Evolutionary conservation across 2,113 vertebrate genomes (phyloP), one percentile per base, ranked within the genome.

Genomic region (Caranx melampygus): DNA sequence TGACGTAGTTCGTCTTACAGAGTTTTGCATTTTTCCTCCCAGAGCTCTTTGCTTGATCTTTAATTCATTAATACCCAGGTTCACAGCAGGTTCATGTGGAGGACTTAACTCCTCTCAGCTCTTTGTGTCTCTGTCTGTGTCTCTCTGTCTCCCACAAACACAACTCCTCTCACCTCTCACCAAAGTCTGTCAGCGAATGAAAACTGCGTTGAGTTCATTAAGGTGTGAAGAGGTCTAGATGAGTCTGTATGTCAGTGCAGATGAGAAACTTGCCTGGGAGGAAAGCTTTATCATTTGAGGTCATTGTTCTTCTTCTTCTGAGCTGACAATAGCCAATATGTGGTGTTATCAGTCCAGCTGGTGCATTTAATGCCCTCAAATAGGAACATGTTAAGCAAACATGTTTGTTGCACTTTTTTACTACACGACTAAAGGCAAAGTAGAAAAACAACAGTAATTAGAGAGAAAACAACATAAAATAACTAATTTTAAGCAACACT

Each of bases 41-140:
- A 21, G 79, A 68, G 79, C 71, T 55, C 87, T 78, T 64, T 57
- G 69, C 82, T 92, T 93, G 90, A 94, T 94, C 89, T 94, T 92
- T 93, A 89, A 92, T 94, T 93, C 88, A 93, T 91, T 79, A 81
- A 74, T 71, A 44, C 55, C 58, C 34, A 37, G 77, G 93, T 94
- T 94, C 91, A 90, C 35, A 12, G 44, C 57, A 18, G 83, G 91
- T 93, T 92, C 92, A 88, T 75, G 3, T 51, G 11, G 75, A 78
- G 81, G 61, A 64, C 79, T 74, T 42, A 49, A 70, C 77, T 82
- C 73, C 67, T 78, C 78, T 71, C 75, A 49, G 40, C 71, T 54
- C 61, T 73, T 45, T 47, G 33, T 31, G n/a, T 64, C 47, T 75
- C 82, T 9, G 20, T 59, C 72, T 73, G 35, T 13, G 31, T 59